phyloP scores from a whole-genome alignment of 2,113 vertebrate genomes.

The Dromiciops gliroides region DNA sequence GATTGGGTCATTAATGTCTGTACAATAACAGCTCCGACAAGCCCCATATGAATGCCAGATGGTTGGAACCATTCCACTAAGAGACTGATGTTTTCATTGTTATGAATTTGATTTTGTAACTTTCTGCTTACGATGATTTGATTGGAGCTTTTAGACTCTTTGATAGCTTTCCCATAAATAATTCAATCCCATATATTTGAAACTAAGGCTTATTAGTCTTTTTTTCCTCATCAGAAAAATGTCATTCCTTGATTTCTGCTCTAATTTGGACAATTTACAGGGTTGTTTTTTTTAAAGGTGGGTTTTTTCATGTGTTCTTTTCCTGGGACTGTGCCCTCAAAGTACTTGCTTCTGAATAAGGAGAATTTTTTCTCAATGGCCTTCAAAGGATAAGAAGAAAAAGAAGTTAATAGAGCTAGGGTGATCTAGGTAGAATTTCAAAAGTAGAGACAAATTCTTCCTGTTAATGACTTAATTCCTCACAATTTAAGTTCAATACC shows the following conservation, averaged over 20 bases:
- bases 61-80: constrained; percentile 84
- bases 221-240: constrained; percentile 69
- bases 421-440: not conserved
- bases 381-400: not conserved
- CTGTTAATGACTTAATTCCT: not conserved
- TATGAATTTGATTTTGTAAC: constrained; percentile 83
- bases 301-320: constrained; percentile 58
- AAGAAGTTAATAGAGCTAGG: not conserved
- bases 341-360: constrained; percentile 59
- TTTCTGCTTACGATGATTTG: constrained; percentile 80
- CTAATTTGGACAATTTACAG: constrained; percentile 71
- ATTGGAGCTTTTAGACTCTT: constrained; percentile 79
- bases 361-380: constrained; percentile 33
- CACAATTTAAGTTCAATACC: not conserved
- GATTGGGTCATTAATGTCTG: constrained; percentile 82
- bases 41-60: constrained; percentile 86
- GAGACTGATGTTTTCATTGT: constrained; percentile 85
- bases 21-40: constrained; percentile 73
- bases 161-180: constrained; percentile 80
- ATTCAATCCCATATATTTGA: constrained; percentile 70
- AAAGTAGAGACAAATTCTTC: not conserved
- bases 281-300: constrained; percentile 47
- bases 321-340: constrained; percentile 45
- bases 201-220: constrained; percentile 66
- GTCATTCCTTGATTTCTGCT: constrained; percentile 74